Percentiles rank a stretch among this genome's conserved stretches.
phyloP scores from a whole-genome alignment of 2,113 vertebrate genomes.

The Dromiciops gliroides region DNA sequence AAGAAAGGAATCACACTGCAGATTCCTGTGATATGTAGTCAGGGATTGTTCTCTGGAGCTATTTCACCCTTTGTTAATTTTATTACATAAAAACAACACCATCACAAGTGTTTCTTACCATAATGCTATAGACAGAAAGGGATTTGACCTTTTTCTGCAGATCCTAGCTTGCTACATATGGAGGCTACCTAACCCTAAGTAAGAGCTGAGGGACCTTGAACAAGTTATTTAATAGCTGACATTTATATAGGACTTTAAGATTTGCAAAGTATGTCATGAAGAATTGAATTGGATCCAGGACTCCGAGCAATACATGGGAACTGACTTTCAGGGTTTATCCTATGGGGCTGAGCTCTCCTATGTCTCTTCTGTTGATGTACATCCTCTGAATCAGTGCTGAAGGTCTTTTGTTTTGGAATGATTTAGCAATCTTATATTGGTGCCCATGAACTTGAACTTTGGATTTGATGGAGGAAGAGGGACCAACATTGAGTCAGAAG shows the following conservation, averaged over 20 bases:
- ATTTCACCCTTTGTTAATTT: neutral
- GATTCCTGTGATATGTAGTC: neutral
- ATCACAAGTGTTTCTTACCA: neutral
- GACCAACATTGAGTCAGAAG: neutral
- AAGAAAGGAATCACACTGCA: neutral
- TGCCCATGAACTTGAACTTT: neutral
- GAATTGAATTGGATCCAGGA: neutral
- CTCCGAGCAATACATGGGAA: neutral
- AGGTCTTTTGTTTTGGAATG: neutral
- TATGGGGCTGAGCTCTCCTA: neutral
- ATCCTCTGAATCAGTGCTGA: neutral
- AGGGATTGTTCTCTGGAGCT: neutral
- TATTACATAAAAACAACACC: neutral
- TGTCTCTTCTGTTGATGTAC: neutral
- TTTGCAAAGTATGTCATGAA: neutral
- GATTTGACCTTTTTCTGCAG: neutral
- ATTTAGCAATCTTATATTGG: neutral
- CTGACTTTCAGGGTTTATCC: neutral
- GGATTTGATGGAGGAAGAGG: neutral
- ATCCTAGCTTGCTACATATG: neutral
- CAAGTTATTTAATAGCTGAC: neutral
- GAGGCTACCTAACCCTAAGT: neutral
- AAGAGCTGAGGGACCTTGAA: neutral
- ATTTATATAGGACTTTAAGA: neutral
- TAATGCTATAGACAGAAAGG: rapidly evolving